Conservation (phyloP, 2,113 vertebrate species). For the Grammomys dolichurus region DNA sequence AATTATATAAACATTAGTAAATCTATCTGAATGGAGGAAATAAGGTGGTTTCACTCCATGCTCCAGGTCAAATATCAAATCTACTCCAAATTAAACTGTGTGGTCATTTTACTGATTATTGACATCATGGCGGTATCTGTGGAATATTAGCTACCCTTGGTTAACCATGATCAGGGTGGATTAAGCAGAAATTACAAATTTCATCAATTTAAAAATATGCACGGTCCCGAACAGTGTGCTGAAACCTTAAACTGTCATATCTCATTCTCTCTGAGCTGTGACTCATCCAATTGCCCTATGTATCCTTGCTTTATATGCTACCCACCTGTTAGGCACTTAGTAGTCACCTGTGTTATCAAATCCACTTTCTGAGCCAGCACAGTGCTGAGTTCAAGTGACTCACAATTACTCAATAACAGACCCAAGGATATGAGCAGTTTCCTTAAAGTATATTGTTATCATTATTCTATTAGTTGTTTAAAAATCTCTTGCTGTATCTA, state of each 20-base stretch:
- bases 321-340: not conserved
- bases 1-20: not conserved
- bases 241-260: not conserved
- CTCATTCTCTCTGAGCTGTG: not conserved
- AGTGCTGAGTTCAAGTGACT: not conserved
- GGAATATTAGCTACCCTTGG: not conserved
- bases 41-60: conserved; percentile 19
- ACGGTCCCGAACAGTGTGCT: not conserved
- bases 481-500: not conserved
- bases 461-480: not conserved
- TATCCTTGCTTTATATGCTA: not conserved
- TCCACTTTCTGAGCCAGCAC: not conserved
- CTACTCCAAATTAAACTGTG: conserved; percentile 41
- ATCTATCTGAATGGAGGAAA: conserved; percentile 54
- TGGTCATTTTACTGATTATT: conserved; percentile 15
- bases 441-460: not conserved
- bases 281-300: not conserved
- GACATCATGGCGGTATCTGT: not conserved
- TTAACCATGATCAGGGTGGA: too few relatives aligned
- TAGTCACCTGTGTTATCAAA: not conserved
- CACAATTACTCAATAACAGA: not conserved
- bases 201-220: not conserved
- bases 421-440: not conserved
- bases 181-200: not conserved
- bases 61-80: conserved; percentile 50